A percentile compares a stretch with the other conserved stretches of the same genome.
Conservation (phyloP, 1,140 invertebrate species). For the Periplaneta americana region DNA sequence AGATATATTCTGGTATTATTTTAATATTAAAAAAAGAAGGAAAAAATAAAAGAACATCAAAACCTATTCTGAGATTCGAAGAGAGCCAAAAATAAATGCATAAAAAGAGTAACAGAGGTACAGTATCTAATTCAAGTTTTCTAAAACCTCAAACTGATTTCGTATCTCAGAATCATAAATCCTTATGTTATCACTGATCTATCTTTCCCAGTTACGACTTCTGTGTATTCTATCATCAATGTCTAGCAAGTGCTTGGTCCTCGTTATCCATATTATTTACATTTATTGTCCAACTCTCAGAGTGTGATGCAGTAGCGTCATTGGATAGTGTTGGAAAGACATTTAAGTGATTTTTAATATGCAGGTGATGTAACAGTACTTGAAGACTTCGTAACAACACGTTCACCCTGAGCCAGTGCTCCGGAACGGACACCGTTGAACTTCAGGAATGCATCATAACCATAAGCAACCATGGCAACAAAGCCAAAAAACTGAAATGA, state of each 20-base stretch:
- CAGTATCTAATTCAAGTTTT: no score
- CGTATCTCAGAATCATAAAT: no score
- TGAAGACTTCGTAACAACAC: slow-evolving; percentile 55
- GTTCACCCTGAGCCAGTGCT: slow-evolving; percentile 65
- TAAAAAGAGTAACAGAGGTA: no score
- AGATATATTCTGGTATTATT: no score
- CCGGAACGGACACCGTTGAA: slow-evolving; percentile 56
- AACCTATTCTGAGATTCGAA: no score
- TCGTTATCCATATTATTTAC: neutral
- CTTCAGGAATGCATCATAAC: slow-evolving; percentile 70
- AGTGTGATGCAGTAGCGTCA: neutral
- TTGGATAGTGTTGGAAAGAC: neutral
- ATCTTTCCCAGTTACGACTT: neutral
- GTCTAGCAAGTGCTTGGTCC: no score
- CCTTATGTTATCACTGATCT: no score
- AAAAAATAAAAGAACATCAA: no score
- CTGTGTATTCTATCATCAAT: neutral
- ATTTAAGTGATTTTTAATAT: neutral
- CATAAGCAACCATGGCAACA: slow-evolving; percentile 67
- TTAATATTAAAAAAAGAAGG: no score
- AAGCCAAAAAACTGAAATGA: slow-evolving; percentile 74
- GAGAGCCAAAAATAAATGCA: no score
- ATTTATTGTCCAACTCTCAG: neutral
- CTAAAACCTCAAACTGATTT: no score
- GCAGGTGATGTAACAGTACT: slow-evolving; percentile 46